Evolutionary conservation across 1,140 invertebrate genomes (phyloP).

Genomic region (Semibalanus balanoides): DNA sequence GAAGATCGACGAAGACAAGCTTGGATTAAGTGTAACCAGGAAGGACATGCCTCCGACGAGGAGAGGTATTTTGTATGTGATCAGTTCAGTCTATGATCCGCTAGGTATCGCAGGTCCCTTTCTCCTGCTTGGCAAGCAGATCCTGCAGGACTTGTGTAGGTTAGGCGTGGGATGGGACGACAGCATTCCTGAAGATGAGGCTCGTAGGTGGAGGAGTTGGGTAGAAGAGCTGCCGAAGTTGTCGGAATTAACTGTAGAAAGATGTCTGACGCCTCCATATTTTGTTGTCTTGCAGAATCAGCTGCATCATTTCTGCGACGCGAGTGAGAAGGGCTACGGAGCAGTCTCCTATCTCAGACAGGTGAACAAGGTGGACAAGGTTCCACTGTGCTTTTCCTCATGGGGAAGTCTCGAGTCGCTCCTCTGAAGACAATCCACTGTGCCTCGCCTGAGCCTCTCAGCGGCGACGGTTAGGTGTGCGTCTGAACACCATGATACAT

Average conservation of each 20-base stretch:
- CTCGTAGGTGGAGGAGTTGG: background rate
- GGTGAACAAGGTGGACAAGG: background rate
- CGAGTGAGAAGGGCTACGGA: background rate
- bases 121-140: background rate
- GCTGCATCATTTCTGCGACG: background rate
- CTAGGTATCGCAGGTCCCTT: background rate
- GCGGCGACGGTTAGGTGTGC: too few species aligned
- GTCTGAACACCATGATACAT: too few species aligned
- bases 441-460: too few species aligned
- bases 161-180: background rate
- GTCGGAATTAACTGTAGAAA: background rate
- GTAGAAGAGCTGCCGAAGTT: background rate
- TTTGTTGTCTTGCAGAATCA: background rate
- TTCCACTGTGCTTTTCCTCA: background rate
- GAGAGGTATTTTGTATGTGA: background rate
- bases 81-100: background rate
- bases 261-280: background rate
- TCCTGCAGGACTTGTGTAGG: background rate
- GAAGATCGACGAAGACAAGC: background rate
- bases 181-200: background rate
- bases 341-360: background rate
- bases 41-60: background rate
- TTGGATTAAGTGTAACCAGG: background rate
- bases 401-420: background rate
- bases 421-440: too few species aligned